phyloP scores from a whole-genome alignment of 2,797 vertebrate genomes.

The Sebastes paucispinis region DNA sequence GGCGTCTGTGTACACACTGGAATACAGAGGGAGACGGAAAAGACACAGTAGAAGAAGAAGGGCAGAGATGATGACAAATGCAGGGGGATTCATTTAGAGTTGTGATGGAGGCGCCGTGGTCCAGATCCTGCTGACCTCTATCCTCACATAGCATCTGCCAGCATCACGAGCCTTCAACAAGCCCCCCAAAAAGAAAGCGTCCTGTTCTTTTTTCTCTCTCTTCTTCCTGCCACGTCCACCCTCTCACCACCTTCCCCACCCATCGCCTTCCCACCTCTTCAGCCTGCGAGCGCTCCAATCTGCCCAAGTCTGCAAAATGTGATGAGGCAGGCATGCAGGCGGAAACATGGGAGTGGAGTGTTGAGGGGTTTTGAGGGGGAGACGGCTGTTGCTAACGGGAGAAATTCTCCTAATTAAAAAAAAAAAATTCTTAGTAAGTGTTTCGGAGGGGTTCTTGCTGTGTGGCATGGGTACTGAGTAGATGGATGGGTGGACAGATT shows the following conservation, averaged over 20 bases:
- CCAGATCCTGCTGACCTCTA: conserved; percentile 45
- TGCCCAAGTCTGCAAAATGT: conserved; percentile 62
- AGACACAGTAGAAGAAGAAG: neutral
- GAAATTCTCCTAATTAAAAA: conserved; percentile 70
- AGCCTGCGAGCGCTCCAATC: conserved; percentile 54
- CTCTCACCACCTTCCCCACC: conserved; percentile 44
- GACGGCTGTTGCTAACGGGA: conserved; percentile 64
- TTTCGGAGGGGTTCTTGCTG: conserved; percentile 49
- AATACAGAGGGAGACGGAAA: conserved; percentile 35
- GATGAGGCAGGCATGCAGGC: conserved; percentile 65
- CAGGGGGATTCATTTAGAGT: conserved; percentile 46
- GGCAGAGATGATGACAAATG: conserved; percentile 46
- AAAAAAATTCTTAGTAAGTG: conserved; percentile 47
- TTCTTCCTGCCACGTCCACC: conserved; percentile 30
- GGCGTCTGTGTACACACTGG: conserved; percentile 46
- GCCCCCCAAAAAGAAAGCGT: conserved; percentile 1
- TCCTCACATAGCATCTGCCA: conserved; percentile 35
- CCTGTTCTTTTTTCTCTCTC: conserved; percentile 8
- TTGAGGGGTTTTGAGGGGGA: conserved; percentile 19
- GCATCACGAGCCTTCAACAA: conserved; percentile 30
- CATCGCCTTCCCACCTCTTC: conserved; percentile 51
- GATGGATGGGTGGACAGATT: conserved; percentile 66
- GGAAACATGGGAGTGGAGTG: conserved; percentile 51
- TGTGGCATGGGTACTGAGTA: conserved; percentile 44
- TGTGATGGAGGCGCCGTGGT: conserved; percentile 35